Evolutionary conservation across 2,113 vertebrate species (phyloP).

Genomic region (Jaculus jaculus): DNA sequence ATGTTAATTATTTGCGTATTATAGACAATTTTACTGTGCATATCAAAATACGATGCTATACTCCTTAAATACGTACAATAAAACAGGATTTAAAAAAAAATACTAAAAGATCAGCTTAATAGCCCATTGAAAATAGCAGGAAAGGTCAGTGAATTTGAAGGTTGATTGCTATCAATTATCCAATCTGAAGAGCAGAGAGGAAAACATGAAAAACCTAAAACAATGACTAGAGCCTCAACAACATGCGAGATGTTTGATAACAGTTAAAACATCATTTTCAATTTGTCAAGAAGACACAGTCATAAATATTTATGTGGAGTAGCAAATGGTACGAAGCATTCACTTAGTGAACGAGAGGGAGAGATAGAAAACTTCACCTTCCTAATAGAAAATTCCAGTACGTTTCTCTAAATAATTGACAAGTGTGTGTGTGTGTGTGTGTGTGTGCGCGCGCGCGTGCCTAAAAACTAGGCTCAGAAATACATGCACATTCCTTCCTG

Average conservation of each 20-base stretch:
- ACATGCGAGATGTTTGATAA: neutral
- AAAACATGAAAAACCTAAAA: neutral
- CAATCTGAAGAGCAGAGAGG: neutral
- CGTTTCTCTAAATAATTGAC: neutral
- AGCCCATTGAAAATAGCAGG: neutral
- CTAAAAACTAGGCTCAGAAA: too few species aligned
- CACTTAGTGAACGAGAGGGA: neutral
- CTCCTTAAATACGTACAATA: neutral
- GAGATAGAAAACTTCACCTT: neutral
- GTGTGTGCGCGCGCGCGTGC: too few species aligned
- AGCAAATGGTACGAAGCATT: neutral
- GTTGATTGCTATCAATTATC: neutral
- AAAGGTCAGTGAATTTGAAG: neutral
- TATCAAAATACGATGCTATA: neutral
- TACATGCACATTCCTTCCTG: neutral
- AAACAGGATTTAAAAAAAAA: neutral
- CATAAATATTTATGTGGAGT: neutral
- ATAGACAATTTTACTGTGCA: too few species aligned
- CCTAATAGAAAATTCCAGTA: neutral
- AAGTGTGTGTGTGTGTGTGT: too few species aligned
- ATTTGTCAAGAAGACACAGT: neutral
- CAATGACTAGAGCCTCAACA: neutral
- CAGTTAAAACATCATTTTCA: neutral
- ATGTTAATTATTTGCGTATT: neutral
- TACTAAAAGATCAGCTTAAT: neutral